A percentile compares a stretch with the other conserved stretches of the same genome.
Conservation (phyloP, 2,113 vertebrate species). For the Micronycteris hirsuta region DNA sequence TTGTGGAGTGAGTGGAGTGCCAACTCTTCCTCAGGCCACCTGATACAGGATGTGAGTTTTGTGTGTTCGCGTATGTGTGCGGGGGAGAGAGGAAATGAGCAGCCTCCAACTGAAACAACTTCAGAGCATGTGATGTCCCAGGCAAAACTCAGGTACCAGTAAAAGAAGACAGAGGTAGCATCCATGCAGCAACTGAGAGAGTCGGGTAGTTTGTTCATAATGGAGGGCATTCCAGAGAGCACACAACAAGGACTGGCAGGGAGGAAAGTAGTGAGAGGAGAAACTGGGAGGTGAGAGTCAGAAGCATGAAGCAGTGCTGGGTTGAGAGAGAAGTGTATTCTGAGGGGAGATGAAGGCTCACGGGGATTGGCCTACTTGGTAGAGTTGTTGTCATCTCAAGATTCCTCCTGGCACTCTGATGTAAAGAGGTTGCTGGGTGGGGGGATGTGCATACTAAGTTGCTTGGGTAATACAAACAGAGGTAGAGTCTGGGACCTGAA, state of each 20-base stretch:
- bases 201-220: not conserved
- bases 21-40: not conserved
- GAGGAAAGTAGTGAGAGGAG: not conserved
- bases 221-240: not conserved
- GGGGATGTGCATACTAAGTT: not conserved
- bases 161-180: not conserved
- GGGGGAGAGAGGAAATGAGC: not conserved
- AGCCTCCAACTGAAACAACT: not conserved
- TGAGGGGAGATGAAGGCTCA: not conserved
- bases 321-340: not conserved
- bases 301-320: not conserved
- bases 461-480: not conserved
- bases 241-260: not conserved
- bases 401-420: not conserved
- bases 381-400: not conserved
- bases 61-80: not conserved
- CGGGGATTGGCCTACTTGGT: not conserved
- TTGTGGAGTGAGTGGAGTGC: not conserved
- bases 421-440: not conserved
- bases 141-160: not conserved
- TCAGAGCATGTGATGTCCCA: not conserved
- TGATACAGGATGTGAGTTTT: not conserved
- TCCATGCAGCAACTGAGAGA: not conserved
- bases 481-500: not conserved
- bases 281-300: not conserved